Base-by-base conservation (phyloP, 2,797 vertebrate species). In the Stomatorhinus walkeri region DNA sequence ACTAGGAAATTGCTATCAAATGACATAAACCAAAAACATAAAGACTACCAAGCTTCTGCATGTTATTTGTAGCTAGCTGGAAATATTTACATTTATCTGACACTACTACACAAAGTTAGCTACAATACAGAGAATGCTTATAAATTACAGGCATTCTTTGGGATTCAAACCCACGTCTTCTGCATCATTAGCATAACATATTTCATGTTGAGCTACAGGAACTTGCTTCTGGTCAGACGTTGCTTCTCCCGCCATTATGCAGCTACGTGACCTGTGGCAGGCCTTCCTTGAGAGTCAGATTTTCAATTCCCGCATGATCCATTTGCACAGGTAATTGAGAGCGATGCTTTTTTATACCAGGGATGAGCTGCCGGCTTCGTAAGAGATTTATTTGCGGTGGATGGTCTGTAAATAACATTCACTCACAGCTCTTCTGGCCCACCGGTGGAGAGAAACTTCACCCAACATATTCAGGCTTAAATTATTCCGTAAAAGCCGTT, bases 241-340 rank as follows among this genome's bases (percentile, higher is more conserved):
- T 5, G 81, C 40, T 32, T 85, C 49, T 81, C 16, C 19, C 4
- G 4, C 12, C 14, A 49, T 51, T 52, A 52, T 0, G 12, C 48
- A 16, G 51, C 84, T 49, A 85, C 22, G 54, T 85, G 84, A 51
- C 36, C n/a, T 28, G 56, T 28, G 16, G 32, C 56, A 16, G 51
- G 22, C 36, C 52, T 36, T 88, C 79, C 36, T 59, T 4, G 51
- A 40, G 36, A 56, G 28, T 49, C 61, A 72, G 10, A 88, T n/a
- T 81, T 52, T 88, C 49, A 32, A 36, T 88, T 76, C 36, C 87
- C 52, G 19, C 64, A 46, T 19, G 40, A 88, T 84, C 12, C 54
- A 61, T 84, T 88, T 88, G 40, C 79, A 46, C 79, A 43, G 81
- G 76, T 9, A 88, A 85, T 88, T 61, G 43, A 84, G 52, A 84